A percentile compares a stretch with the other conserved stretches of the same genome.
These are phyloP conservation scores for Danio jaintianensis DNA, from an alignment of 2,797 vertebrate genomes.

Conservation along the genomic window DNA sequence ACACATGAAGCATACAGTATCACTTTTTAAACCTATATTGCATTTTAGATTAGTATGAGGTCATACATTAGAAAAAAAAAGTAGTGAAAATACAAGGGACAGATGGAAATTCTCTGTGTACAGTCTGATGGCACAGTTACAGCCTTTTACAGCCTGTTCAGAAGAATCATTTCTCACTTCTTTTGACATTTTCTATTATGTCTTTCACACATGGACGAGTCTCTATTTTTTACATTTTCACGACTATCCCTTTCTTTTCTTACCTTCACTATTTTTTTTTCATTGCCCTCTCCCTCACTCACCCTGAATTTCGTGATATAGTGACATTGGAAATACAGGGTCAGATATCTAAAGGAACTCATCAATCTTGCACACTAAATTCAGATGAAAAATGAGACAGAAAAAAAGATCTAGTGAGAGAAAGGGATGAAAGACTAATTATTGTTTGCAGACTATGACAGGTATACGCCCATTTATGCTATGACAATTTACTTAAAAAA, in stretches of 20 bases:
- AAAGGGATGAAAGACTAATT: background rate
- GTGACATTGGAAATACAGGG: constrained; percentile 70
- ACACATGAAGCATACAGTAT: background rate
- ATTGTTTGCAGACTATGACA: background rate
- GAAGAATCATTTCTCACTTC: constrained; percentile 81
- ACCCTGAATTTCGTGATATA: constrained; percentile 66
- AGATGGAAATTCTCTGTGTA: constrained; percentile 50
- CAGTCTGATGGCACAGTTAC: constrained; percentile 69
- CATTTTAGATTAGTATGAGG: constrained; percentile 6
- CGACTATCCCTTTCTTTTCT: constrained; percentile 60
- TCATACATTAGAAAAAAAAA: background rate
- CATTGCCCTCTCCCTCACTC: constrained; percentile 11
- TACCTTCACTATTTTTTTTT: constrained; percentile 54
- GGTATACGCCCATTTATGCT: background rate
- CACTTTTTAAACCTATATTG: background rate
- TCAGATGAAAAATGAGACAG: constrained; percentile 21
- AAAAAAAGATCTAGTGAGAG: constrained; percentile 12
- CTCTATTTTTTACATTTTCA: constrained; percentile 60
- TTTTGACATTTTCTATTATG: constrained; percentile 85
- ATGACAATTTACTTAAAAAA: background rate
- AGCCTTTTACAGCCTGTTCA: constrained; percentile 74
- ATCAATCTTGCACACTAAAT: constrained; percentile 69
- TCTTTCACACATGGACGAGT: constrained; percentile 78
- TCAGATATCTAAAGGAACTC: constrained; percentile 70
- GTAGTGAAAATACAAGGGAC: constrained; percentile 59